Percentiles rank a stretch among this genome's conserved stretches.
Conservation (phyloP, 2,888 invertebrate genomes). For the Rotaria socialis region DNA sequence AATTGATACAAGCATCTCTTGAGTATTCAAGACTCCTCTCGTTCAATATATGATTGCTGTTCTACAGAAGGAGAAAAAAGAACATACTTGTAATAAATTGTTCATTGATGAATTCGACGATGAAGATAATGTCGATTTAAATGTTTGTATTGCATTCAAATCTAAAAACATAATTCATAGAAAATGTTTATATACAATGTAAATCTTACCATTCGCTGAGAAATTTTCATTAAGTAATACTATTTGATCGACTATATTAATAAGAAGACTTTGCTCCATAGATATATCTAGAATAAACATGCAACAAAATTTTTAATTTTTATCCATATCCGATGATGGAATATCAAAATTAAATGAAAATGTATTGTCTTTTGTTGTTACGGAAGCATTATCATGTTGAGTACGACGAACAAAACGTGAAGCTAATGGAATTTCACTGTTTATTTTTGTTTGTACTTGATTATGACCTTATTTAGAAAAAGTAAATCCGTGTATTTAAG, state of each 20-base stretch:
- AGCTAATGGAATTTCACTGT: not conserved
- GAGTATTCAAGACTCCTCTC: no score
- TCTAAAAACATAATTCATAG: not conserved
- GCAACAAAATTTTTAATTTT: not conserved
- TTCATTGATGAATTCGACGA: not conserved
- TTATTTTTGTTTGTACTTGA: not conserved
- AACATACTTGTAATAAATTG: not conserved
- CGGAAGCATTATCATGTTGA: not conserved
- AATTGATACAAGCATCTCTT: no score
- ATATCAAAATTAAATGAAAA: constrained; percentile 35
- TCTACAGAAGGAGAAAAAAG: not conserved
- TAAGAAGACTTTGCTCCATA: not conserved
- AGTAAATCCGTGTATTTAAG: not conserved
- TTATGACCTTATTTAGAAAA: not conserved
- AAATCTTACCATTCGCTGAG: not conserved
- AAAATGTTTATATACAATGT: no score
- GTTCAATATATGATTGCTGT: no score
- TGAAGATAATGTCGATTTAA: not conserved
- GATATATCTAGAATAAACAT: not conserved
- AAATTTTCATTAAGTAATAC: not conserved
- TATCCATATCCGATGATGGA: constrained; percentile 1
- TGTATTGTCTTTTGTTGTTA: constrained; percentile 14
- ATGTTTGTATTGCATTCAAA: constrained; percentile 4
- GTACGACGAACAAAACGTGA: constrained; percentile 15
- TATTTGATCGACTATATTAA: not conserved